These are phyloP conservation scores for Aphis gossypii DNA, from an alignment of 1,140 invertebrate species.

Conservation along the genomic window DNA sequence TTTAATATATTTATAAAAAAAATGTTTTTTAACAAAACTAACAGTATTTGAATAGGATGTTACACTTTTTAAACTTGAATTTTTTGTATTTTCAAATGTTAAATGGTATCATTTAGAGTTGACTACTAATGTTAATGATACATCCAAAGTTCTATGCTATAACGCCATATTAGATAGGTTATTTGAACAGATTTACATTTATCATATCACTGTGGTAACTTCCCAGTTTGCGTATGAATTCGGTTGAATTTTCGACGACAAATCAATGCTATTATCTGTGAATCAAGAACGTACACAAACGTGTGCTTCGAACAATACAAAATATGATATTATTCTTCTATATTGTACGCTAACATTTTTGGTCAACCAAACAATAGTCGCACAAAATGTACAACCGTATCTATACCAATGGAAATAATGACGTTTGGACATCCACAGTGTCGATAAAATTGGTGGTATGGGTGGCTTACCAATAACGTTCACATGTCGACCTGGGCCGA, in stretches of 20 bases:
- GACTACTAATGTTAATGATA: not conserved
- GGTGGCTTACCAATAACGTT: not conserved
- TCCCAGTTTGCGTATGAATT: not conserved
- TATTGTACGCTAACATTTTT: not conserved
- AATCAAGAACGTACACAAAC: not conserved
- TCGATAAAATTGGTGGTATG: not conserved
- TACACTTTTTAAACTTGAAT: not conserved
- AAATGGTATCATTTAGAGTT: not conserved
- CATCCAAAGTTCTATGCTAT: not conserved
- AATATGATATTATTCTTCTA: conserved; percentile 19
- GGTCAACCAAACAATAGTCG: not conserved
- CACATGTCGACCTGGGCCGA: not conserved
- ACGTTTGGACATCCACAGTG: not conserved
- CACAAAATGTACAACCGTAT: not conserved
- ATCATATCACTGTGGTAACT: not conserved
- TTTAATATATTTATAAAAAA: not conserved
- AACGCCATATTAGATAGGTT: not conserved
- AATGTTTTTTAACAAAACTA: not conserved
- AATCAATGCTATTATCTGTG: not conserved
- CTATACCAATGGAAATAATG: not conserved
- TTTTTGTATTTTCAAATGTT: too few relatives aligned
- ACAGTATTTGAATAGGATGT: too few relatives aligned
- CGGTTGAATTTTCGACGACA: not conserved
- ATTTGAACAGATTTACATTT: not conserved
- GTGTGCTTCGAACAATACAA: not conserved